Conservation (phyloP, 2,888 invertebrate genomes). For the Eupithecia vulgata region DNA sequence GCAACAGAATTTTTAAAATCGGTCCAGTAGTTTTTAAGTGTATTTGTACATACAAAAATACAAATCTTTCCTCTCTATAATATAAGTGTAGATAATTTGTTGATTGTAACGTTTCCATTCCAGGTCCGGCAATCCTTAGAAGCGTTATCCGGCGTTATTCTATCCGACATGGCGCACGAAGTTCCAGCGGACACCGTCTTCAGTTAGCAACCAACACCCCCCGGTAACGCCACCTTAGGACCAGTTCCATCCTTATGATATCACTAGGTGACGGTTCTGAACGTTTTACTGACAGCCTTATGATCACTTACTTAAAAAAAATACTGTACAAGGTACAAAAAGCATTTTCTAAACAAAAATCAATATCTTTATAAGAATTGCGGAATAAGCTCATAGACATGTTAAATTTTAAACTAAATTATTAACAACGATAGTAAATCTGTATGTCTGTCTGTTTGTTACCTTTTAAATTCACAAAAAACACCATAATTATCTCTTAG, state of each 20-base stretch:
- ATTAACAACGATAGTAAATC: no score
- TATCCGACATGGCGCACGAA: conserved; percentile 72
- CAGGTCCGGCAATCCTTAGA: conserved; percentile 92
- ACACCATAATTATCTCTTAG: no score
- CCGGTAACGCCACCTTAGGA: conserved; percentile 3
- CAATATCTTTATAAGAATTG: no score
- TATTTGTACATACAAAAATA: no score
- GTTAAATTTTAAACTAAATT: no score
- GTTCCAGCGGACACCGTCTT: conserved; percentile 71
- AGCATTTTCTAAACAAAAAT: neutral
- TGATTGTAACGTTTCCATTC: conserved; percentile 46
- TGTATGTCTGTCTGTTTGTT: no score
- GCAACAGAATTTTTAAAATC: no score
- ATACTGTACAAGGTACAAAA: neutral
- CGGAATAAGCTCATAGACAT: no score
- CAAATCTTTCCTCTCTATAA: no score
- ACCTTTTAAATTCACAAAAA: neutral
- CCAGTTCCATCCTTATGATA: conserved; percentile 1
- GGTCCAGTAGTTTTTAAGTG: no score
- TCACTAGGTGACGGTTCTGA: neutral
- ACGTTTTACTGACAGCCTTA: neutral
- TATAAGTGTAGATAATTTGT: no score
- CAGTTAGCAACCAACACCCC: conserved; percentile 66
- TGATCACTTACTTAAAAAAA: neutral
- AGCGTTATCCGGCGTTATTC: conserved; percentile 88